Percentiles rank a stretch among this genome's conserved stretches.
Conservation (phyloP, 2,797 vertebrate species). For the Clarias platycephalus region DNA sequence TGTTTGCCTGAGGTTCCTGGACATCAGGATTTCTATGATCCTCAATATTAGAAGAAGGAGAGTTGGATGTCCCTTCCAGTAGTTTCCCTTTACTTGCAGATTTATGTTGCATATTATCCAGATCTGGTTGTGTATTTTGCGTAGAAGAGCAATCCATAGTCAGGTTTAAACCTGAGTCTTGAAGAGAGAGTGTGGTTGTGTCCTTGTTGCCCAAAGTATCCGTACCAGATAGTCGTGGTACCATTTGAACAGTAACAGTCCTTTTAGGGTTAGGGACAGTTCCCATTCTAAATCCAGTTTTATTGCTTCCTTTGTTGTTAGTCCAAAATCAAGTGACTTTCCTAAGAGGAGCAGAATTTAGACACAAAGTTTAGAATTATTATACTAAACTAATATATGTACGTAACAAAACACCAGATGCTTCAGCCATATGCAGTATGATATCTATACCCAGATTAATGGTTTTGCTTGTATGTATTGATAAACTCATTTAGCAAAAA, state of each 20-base stretch:
- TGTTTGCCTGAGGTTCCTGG: constrained; percentile 55
- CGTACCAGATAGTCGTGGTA: constrained; percentile 72
- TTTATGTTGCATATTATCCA: constrained; percentile 59
- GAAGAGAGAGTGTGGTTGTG: constrained; percentile 69
- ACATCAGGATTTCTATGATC: constrained; percentile 60
- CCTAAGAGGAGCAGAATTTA: constrained; percentile 28
- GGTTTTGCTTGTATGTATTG: not conserved
- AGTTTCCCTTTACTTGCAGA: constrained; percentile 55
- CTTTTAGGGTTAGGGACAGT: constrained; percentile 85
- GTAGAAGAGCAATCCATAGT: constrained; percentile 71
- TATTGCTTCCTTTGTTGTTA: constrained; percentile 55
- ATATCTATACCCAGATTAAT: not conserved
- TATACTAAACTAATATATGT: not conserved
- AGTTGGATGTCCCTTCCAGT: constrained; percentile 57
- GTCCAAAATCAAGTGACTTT: constrained; percentile 58
- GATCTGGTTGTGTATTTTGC: constrained; percentile 37
- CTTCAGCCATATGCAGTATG: not conserved
- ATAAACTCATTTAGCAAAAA: not conserved
- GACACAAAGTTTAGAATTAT: not conserved
- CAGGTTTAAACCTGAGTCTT: constrained; percentile 61
- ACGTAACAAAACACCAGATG: not conserved
- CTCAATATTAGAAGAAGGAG: constrained; percentile 57
- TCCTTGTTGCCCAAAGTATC: constrained; percentile 72
- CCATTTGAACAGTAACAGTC: constrained; percentile 80
- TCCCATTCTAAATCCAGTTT: constrained; percentile 79